A percentile compares a stretch with the other conserved stretches of the same genome.
These are phyloP conservation scores for Drymodes brunneopygia DNA, from an alignment of 2,113 vertebrate genomes.

Conservation along the genomic window DNA sequence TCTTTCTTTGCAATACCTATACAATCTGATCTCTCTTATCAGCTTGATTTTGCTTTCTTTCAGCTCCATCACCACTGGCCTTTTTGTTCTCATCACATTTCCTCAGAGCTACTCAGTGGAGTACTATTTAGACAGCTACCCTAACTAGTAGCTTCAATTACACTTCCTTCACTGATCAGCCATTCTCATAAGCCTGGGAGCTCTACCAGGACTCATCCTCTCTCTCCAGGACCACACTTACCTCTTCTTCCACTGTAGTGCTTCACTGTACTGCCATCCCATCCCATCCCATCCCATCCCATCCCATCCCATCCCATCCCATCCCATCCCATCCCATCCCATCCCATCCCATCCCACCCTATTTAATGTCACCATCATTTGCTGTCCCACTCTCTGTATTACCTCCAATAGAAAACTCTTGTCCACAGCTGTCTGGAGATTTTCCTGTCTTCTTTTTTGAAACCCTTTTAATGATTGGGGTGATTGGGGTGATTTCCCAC, in stretches of 20 bases:
- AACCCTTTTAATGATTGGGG: not conserved
- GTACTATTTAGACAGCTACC: not conserved
- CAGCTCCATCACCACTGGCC: not conserved
- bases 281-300: not conserved
- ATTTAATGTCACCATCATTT: not conserved
- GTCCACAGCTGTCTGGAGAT: not conserved
- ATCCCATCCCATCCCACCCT: too few relatives aligned
- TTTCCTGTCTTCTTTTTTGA: not conserved
- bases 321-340: too few relatives aligned
- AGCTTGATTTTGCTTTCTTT: not conserved
- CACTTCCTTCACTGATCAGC: not conserved
- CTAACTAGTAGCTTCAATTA: not conserved
- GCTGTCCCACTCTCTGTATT: not conserved
- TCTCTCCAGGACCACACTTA: not conserved
- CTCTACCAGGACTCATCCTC: not conserved
- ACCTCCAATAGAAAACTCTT: not conserved
- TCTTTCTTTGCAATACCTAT: not conserved
- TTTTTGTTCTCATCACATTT: not conserved
- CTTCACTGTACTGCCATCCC: not conserved
- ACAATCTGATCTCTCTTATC: not conserved
- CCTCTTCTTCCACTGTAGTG: not conserved
- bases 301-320: too few relatives aligned
- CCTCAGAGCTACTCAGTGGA: not conserved
- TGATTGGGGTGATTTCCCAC: not conserved
- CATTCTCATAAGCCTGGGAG: not conserved